Percentiles rank a stretch among this genome's conserved stretches.
Evolutionary conservation across 1,140 invertebrate species (phyloP).

Genomic region (Heliconius hermathena): DNA sequence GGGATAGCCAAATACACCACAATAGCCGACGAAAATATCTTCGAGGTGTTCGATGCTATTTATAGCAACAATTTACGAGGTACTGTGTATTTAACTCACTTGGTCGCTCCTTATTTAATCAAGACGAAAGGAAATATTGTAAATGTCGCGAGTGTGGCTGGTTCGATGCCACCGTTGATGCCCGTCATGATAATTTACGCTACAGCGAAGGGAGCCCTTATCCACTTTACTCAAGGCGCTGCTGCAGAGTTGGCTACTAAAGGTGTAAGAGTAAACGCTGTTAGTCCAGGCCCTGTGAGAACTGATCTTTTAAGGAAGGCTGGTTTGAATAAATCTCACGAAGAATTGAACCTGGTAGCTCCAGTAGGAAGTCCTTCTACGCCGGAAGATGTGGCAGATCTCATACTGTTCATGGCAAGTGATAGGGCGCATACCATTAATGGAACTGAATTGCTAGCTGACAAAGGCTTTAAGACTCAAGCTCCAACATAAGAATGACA

Average conservation of each 20-base stretch:
- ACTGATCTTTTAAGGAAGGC: conserved; percentile 26
- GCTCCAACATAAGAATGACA: not conserved
- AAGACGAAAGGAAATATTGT: conserved; percentile 44
- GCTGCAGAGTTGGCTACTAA: conserved; percentile 31
- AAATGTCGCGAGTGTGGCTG: conserved; percentile 39
- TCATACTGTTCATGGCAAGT: conserved; percentile 47
- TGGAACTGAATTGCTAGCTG: conserved; percentile 43
- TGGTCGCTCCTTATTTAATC: conserved; percentile 33
- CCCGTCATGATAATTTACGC: not conserved
- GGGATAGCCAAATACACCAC: conserved; percentile 13
- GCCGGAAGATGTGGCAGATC: conserved; percentile 46
- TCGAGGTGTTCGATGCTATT: conserved; percentile 24
- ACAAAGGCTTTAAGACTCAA: conserved; percentile 35
- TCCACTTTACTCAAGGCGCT: conserved; percentile 29
- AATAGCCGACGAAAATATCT: conserved; percentile 13
- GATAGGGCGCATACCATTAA: conserved; percentile 50
- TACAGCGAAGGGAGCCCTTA: conserved; percentile 34
- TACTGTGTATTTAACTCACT: conserved; percentile 26
- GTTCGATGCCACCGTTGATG: not conserved
- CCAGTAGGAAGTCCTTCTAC: conserved; percentile 7
- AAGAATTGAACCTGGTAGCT: not conserved
- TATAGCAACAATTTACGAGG: conserved; percentile 35
- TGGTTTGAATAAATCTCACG: not conserved
- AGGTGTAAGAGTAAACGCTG: conserved; percentile 38
- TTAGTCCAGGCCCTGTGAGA: conserved; percentile 35